phyloP scores from a whole-genome alignment of 1,140 invertebrate species.

The Physella acuta region DNA sequence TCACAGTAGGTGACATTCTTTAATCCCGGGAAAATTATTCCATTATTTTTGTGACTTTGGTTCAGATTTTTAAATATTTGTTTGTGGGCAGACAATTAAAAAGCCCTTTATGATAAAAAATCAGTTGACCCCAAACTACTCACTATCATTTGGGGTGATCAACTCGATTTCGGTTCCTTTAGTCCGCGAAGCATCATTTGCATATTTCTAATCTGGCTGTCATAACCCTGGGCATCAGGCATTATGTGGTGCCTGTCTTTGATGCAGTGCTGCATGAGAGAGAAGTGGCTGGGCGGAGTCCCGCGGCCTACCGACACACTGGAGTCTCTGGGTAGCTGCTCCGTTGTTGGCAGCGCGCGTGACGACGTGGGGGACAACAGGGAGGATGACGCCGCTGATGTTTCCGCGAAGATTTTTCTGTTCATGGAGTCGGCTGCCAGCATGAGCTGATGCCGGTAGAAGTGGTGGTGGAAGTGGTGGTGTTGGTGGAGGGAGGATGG shows the following conservation, averaged over 20 bases:
- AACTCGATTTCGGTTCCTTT: background rate
- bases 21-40: too few species aligned
- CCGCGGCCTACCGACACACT: background rate
- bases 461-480: constrained; percentile 4
- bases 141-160: too few species aligned
- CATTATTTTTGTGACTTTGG: too few species aligned
- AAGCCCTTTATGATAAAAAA: too few species aligned
- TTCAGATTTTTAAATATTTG: too few species aligned
- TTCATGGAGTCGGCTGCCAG: background rate
- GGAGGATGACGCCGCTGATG: background rate
- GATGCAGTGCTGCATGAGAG: background rate
- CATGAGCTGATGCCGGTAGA: constrained; percentile 1
- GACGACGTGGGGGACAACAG: background rate
- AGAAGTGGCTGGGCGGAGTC: background rate
- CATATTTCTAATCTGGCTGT: constrained; percentile 6
- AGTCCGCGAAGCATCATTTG: constrained; percentile 1
- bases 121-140: too few species aligned
- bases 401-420: background rate
- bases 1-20: background rate
- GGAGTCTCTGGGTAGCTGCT: background rate
- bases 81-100: too few species aligned
- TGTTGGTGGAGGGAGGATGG: constrained; percentile 5
- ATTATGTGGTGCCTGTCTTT: background rate
- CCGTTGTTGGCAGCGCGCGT: background rate
- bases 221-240: background rate